Base-by-base conservation (phyloP, 1,140 invertebrate species). In the Euura saliciscinereae region DNA sequence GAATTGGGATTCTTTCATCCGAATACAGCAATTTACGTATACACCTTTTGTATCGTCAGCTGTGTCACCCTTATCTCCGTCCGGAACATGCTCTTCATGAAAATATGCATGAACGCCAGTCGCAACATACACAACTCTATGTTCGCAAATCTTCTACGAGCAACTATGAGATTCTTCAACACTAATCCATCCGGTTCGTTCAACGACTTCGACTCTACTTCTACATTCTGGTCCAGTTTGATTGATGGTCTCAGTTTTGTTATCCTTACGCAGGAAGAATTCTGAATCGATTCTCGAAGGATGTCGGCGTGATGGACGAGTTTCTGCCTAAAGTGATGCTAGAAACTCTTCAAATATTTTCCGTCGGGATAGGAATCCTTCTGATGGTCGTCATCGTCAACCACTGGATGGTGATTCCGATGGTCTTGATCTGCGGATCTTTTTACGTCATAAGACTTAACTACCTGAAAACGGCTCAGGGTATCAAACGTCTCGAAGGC, bases 81-180 rank as follows among this genome's bases (percentile, higher is more conserved):
- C 1, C 87, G 92, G 42, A 91, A 91, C 2, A 88, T 92, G 13
- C 84, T 92, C 65, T 97, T 95, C 84, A 96, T 96, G 85, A 91
- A 91, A 77, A 88, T 95, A 6, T 95, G 93, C 78, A 93, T 96
- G 90, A 92, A 90, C n/a, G 90, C 96, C 0, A 96, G 95, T 1
- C 90, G 90, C 73, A 91, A 89, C 44, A 87, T 98, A 5, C 96
- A 98, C 82, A 92, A 96, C 81, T 87, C 85, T 0, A 97, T 98
- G 95, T 98, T 98, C 81, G 83, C 88, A 28, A 91, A 92, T 74
- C 89, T 97, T 77, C 79, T 97, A 4, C 88, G 28, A 28, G 28
- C 28, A 28, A 28, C 28, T 28, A 28, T 28, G 28, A 28, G 28
- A 28, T 28, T 28, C 86, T 97, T 97, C 80, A 94, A 97, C 78